A percentile compares a stretch with the other conserved stretches of the same genome.
These are phyloP conservation scores for Rhimphoctona megacephalus DNA, from an alignment of 2,888 invertebrate species.

Conservation along the genomic window DNA sequence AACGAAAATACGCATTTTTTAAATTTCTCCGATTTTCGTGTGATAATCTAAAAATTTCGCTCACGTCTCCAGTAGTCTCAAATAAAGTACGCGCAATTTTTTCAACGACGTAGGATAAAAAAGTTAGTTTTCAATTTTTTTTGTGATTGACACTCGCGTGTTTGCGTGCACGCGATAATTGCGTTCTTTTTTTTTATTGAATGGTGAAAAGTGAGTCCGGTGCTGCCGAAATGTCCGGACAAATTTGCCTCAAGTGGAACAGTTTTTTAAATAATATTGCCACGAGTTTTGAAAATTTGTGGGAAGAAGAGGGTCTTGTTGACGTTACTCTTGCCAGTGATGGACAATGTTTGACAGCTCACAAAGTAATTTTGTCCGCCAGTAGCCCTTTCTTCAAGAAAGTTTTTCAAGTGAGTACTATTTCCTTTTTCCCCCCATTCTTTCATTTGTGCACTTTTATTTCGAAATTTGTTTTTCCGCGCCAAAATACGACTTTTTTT, in stretches of 20 bases:
- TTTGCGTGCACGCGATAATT: constrained; percentile 5
- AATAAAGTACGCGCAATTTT: not conserved
- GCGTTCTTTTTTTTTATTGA: not conserved
- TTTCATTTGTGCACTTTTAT: not conserved
- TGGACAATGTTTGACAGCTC: constrained; percentile 89
- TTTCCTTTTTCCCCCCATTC: constrained; percentile 43
- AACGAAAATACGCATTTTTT: not conserved
- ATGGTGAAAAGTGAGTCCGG: constrained; percentile 21
- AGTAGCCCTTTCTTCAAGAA: constrained; percentile 89
- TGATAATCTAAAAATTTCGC: not conserved
- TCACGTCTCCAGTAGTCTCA: not conserved
- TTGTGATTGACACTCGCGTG: not conserved
- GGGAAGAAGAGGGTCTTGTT: constrained; percentile 88
- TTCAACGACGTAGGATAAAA: not conserved
- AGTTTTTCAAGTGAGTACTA: constrained; percentile 87
- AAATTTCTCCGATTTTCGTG: not conserved
- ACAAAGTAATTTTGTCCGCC: constrained; percentile 89
- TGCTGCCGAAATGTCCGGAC: constrained; percentile 83
- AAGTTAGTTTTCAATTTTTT: not conserved
- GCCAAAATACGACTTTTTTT: not conserved
- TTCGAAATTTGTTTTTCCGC: not conserved
- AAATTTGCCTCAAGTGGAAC: constrained; percentile 90
- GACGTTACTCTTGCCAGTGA: constrained; percentile 90
- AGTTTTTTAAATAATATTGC: constrained; percentile 89
- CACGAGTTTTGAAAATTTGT: constrained; percentile 88